Evolutionary conservation across 2,113 vertebrate genomes (phyloP), one percentile per base, ranked within the genome.

Genomic region (Dasyprocta punctata): DNA sequence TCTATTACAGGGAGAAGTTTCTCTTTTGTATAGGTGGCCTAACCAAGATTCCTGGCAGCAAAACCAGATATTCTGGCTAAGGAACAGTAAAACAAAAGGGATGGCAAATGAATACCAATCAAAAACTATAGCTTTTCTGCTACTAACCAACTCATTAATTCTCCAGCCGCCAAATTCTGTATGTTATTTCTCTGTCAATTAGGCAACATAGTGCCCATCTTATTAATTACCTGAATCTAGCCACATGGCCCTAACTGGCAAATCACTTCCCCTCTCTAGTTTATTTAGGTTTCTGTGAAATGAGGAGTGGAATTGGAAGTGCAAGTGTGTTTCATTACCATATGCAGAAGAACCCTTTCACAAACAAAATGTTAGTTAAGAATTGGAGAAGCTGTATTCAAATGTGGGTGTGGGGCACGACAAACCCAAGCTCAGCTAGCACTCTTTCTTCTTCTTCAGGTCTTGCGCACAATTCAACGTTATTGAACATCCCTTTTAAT

Each of bases 11-110:
- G 38, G 44, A 87, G 44, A 86, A 83, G 69, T 61, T 89, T 95
- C 63, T 90, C 2, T 67, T 84, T 86, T 85, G 38, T 89, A 19
- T 67, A 93, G 13, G 44, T 73, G 56, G 36, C 12, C 13, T 94
- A 77, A 89, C 58, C 75, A 89, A 80, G n/a, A 91, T 81, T 75
- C 33, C 38, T 85, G 52, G 47, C 49, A 69, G 61, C 73, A 84
- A 86, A 92, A 36, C 3, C 5, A 6, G 22, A 60, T 95, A 93
- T 95, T 86, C 92, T 89, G 63, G n/a, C 77, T 67, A 90, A 87
- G 90, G 92, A 88, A 71, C 24, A 86, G 60, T 30, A 89, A 78
- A 80, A 36, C 65, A 67, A 67, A 49, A 91, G 75, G 47, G 54
- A 28, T 28, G 44, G 52, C n/a, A 44, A 47, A 90, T 28, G 20